Evolutionary conservation across 2,797 vertebrate species (phyloP).

Genomic region (Echiichthys vipera): DNA sequence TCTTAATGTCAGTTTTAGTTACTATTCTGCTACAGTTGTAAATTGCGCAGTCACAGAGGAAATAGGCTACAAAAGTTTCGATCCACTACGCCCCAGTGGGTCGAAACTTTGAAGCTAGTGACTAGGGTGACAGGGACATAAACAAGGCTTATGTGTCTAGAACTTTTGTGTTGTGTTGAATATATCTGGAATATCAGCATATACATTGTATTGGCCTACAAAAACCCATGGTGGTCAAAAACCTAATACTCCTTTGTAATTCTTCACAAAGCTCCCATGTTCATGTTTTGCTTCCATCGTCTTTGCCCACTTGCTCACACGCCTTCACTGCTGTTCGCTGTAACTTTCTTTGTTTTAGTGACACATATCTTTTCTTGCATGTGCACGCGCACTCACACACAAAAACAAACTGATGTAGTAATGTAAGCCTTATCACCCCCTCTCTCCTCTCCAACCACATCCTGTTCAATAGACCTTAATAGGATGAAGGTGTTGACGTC

Average conservation of each 20-base stretch:
- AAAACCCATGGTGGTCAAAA: neutral
- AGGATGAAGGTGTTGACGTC: slow-evolving; percentile 59
- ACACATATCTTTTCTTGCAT: slow-evolving; percentile 21
- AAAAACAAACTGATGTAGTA: slow-evolving; percentile 32
- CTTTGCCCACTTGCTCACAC: slow-evolving; percentile 7
- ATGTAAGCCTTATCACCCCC: slow-evolving; percentile 53
- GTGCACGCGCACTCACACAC: slow-evolving; percentile 11
- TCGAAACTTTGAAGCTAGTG: too few species aligned
- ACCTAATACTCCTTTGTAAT: slow-evolving; percentile 31
- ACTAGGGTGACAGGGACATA: neutral
- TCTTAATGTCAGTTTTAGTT: neutral
- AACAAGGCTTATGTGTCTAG: neutral
- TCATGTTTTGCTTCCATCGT: slow-evolving; percentile 5
- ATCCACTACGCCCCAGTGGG: too few species aligned
- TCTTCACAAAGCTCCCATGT: slow-evolving; percentile 53
- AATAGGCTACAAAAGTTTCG: neutral
- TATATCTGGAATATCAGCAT: neutral
- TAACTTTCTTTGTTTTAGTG: slow-evolving; percentile 50
- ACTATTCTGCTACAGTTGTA: neutral
- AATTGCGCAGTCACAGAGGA: neutral
- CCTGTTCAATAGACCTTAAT: slow-evolving; percentile 66
- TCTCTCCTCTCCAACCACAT: slow-evolving; percentile 46
- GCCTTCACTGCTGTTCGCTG: slow-evolving; percentile 10
- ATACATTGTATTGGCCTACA: neutral
- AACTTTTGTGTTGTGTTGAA: neutral